phyloP scores from a whole-genome alignment of 2,888 invertebrate species.

The Pristionchus mayeri region DNA sequence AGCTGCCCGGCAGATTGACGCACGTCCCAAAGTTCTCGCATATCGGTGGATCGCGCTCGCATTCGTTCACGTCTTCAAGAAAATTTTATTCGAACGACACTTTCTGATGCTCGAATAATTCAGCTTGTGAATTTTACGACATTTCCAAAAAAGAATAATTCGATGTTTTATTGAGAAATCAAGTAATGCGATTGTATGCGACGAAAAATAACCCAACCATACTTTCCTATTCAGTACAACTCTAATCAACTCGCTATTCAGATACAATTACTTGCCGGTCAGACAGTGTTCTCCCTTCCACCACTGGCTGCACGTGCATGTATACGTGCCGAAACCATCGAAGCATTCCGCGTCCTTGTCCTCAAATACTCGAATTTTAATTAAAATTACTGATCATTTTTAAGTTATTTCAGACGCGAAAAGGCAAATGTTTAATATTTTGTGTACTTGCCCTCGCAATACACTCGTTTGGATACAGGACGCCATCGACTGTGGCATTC shows the following conservation, averaged over 20 bases:
- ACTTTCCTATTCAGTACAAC: too few species aligned
- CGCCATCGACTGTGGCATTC: neutral
- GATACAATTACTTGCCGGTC: neutral
- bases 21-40: constrained; percentile 30
- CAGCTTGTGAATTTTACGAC: too few species aligned
- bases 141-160: too few species aligned
- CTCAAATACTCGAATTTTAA: neutral
- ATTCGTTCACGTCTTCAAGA: constrained; percentile 2
- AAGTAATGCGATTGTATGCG: too few species aligned
- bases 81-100: neutral
- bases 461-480: neutral
- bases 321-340: neutral
- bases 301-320: neutral
- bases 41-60: too few species aligned
- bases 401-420: neutral
- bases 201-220: too few species aligned
- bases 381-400: neutral
- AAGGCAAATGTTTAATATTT: too few species aligned
- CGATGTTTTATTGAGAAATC: too few species aligned
- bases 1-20: neutral
- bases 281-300: neutral
- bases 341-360: neutral
- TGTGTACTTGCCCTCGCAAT: neutral
- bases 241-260: too few species aligned
- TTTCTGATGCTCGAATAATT: too few species aligned